Conservation (phyloP, 2,113 vertebrate species). For the Archocentrus centrarchus region DNA sequence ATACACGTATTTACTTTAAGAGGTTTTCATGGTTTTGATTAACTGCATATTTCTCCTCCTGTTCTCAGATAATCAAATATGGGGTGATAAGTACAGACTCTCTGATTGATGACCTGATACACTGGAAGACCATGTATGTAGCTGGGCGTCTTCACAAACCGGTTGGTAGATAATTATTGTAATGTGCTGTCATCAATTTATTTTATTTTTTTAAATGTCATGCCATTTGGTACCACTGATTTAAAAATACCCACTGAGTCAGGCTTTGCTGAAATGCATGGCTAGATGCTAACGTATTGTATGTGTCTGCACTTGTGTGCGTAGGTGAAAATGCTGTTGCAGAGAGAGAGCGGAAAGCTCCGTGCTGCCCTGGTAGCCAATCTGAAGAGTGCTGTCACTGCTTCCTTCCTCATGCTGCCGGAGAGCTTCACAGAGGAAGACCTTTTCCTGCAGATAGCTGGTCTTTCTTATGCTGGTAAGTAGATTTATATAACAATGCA, state of each 20-base stretch:
- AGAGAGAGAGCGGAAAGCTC: slow-evolving; percentile 86
- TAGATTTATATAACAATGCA: neutral
- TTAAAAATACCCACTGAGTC: no score
- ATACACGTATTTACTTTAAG: neutral
- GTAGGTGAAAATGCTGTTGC: slow-evolving; percentile 91
- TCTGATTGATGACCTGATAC: slow-evolving; percentile 90
- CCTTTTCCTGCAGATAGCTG: slow-evolving; percentile 91
- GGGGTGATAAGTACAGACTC: slow-evolving; percentile 90
- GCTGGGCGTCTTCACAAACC: slow-evolving; percentile 97
- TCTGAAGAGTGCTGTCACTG: slow-evolving; percentile 90
- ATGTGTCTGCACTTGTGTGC: neutral
- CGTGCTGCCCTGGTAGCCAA: slow-evolving; percentile 87
- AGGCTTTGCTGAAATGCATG: neutral
- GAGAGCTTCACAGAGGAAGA: slow-evolving; percentile 96
- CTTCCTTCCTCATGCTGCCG: slow-evolving; percentile 94
- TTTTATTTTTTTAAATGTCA: neutral
- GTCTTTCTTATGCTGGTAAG: slow-evolving; percentile 93
- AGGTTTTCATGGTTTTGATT: neutral
- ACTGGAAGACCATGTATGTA: slow-evolving; percentile 93
- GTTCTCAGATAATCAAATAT: slow-evolving; percentile 92
- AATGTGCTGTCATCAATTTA: neutral
- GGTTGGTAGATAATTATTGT: slow-evolving; percentile 75
- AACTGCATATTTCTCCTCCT: neutral
- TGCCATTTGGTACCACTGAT: neutral
- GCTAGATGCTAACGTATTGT: neutral